Conservation (phyloP, 2,113 vertebrate genomes). For the Brevimyrus niger region DNA sequence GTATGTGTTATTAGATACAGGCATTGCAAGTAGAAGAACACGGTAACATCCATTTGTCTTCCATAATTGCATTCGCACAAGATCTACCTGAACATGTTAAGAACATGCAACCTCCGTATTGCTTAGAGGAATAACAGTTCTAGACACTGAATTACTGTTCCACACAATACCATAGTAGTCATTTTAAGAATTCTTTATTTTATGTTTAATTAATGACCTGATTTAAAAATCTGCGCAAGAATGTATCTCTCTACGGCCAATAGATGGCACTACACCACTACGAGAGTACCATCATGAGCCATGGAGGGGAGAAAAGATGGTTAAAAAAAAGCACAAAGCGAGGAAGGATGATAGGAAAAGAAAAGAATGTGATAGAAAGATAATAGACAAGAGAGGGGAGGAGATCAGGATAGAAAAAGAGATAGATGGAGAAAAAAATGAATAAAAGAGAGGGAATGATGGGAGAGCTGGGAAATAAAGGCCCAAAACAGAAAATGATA, state of each 20-base stretch:
- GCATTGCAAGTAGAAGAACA: not conserved
- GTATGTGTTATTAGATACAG: not conserved
- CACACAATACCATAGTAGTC: not conserved
- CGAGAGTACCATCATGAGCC: not conserved
- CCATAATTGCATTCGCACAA: not conserved
- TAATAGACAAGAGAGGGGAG: not conserved
- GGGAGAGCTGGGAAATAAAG: not conserved
- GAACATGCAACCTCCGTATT: not conserved
- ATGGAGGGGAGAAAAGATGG: not conserved
- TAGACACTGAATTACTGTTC: not conserved
- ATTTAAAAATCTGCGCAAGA: not conserved
- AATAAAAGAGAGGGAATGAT: not conserved
- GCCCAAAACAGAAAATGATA: not conserved
- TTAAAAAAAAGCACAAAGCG: not conserved
- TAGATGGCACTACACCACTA: constrained; percentile 49
- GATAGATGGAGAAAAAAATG: not conserved
- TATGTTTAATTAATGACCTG: not conserved
- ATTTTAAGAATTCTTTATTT: not conserved
- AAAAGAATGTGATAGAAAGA: not conserved
- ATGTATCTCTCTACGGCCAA: constrained; percentile 25
- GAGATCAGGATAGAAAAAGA: not conserved
- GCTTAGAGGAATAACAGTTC: not conserved
- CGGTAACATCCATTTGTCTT: not conserved
- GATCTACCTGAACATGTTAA: not conserved
- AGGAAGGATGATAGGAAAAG: not conserved